Evolutionary conservation across 2,888 invertebrate species (phyloP), one percentile per base, ranked within the genome.

Genomic region (Ceriagrion tenellum): DNA sequence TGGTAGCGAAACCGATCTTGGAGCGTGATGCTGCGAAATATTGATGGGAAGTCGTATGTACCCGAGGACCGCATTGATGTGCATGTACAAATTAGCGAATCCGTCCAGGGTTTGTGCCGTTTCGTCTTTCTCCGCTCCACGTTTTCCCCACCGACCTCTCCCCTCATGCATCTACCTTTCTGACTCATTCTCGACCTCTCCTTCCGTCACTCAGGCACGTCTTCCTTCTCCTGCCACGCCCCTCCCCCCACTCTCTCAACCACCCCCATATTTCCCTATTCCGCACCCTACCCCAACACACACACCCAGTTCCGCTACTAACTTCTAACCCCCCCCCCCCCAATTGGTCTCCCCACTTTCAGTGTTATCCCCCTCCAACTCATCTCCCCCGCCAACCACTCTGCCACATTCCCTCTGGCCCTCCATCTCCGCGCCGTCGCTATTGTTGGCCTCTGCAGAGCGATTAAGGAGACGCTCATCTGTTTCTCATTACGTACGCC

Each of bases 391-490:
- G 20, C 81, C 81, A n/a, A 23, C 81, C 8, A 13, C 69, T 26
- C 69, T 4, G 47, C 47, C 88, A 40, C 55, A 3, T n/a, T 55
- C 89, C 55, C 55, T 55, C 55, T 26, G 16, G 26, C 55, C 55
- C 55, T 35, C 81, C 89, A 30, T 35, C 35, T n/a, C 47, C 55
- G 26, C 88, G 47, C 47, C 40, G 88, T 88, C 89, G 55, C 93
- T 93, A 93, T 93, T 93, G 93, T 93, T 93, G 93, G 63, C 93
- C 93, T 93, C 93, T 69, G 93, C 93, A 93, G 69, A 93, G 93
- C 93, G 93, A 93, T 93, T 93, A 93, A 93, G 93, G 93, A 93
- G 93, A 74, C 93, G 93, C 93, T 93, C 93, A 93, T 93, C 93
- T 93, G 93, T 93, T 93, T 93, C 93, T 93, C 93, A 93, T 93